phyloP scores from a whole-genome alignment of 2,797 vertebrate species.

The Artibeus jamaicensis region DNA sequence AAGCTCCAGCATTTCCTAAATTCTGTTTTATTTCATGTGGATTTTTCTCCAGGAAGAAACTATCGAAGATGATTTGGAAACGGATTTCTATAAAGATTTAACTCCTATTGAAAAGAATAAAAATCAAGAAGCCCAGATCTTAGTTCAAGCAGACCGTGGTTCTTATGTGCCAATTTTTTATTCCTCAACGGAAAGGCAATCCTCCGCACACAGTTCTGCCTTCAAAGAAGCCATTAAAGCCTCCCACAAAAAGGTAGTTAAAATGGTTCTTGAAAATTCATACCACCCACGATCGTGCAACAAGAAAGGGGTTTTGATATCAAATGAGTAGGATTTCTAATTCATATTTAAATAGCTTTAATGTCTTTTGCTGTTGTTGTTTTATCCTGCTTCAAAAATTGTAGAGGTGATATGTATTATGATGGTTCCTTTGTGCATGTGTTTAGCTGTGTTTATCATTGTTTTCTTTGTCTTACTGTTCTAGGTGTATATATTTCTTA shows the following conservation, averaged over 20 bases:
- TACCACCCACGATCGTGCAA: neutral
- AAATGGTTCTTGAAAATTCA: neutral
- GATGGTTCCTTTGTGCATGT: neutral
- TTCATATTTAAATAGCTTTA: neutral
- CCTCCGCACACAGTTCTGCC: conserved; percentile 10
- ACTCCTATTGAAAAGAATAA: neutral
- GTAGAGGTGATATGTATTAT: neutral
- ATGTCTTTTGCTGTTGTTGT: neutral
- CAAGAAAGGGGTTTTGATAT: neutral
- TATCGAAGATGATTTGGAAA: conserved; percentile 84
- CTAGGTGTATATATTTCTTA: neutral
- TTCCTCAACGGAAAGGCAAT: rapidly evolving
- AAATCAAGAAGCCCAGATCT: rapidly evolving
- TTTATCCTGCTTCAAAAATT: neutral
- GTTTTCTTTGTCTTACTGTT: neutral
- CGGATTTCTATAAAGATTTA: conserved; percentile 81
- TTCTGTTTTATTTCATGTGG: neutral
- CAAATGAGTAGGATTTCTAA: neutral
- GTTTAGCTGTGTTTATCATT: neutral
- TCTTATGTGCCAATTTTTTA: conserved; percentile 68
- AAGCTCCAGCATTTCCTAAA: neutral
- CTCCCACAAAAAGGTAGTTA: conserved; percentile 88
- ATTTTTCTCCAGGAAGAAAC: conserved; percentile 83
- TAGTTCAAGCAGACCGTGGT: rapidly evolving
- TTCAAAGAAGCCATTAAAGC: conserved; percentile 85